A percentile compares a stretch with the other conserved stretches of the same genome.
Evolutionary conservation across 1,140 invertebrate genomes (phyloP).

Genomic region (Hylyphantes graminicola): DNA sequence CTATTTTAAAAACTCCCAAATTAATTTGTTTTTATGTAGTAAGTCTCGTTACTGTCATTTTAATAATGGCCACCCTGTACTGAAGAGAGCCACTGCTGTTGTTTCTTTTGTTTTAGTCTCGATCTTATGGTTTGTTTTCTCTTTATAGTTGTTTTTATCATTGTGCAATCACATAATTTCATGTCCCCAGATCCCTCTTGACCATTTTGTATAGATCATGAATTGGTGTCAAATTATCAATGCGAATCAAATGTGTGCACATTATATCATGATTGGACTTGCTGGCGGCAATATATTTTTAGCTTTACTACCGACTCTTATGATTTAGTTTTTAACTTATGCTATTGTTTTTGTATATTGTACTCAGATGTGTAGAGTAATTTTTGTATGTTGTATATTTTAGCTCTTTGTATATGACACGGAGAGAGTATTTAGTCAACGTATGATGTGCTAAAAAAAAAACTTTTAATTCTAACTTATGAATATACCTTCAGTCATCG

Average conservation of each 20-base stretch:
- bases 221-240: conserved; percentile 34
- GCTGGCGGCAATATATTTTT: conserved; percentile 54
- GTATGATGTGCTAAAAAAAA: conserved; percentile 53
- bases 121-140: conserved; percentile 55
- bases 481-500: conserved; percentile 40
- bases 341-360: conserved; percentile 58
- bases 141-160: conserved; percentile 6
- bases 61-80: too few species aligned
- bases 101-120: too few species aligned
- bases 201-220: conserved; percentile 41
- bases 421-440: conserved; percentile 55
- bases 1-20: too few species aligned
- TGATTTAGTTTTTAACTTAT: conserved; percentile 57
- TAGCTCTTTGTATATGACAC: conserved; percentile 57
- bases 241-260: conserved; percentile 52
- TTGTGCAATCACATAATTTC: conserved; percentile 56
- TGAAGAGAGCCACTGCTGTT: too few species aligned
- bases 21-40: too few species aligned
- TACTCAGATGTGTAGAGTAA: conserved; percentile 59
- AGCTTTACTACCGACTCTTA: conserved; percentile 53
- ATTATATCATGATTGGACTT: conserved; percentile 45
- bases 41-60: too few species aligned
- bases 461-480: conserved; percentile 57
- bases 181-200: conserved; percentile 14
- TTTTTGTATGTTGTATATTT: conserved; percentile 59